A percentile compares a stretch with the other conserved stretches of the same genome.
These are phyloP conservation scores for Dendrophyllia cribrosa DNA, from an alignment of 64 coral and sea anemone species.

Conservation along the genomic window DNA sequence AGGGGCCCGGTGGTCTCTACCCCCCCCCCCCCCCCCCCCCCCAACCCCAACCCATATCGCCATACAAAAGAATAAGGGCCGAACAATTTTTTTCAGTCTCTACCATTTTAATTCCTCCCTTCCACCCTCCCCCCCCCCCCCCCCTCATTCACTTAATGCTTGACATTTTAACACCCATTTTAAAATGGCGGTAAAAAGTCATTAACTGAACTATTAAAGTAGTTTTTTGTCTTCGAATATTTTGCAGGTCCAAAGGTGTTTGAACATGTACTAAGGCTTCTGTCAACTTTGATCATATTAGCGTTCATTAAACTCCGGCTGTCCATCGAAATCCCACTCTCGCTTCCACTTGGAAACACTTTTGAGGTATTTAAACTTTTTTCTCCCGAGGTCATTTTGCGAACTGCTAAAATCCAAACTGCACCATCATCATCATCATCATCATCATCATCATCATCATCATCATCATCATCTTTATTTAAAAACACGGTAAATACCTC, in stretches of 20 bases:
- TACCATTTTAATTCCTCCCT: no score
- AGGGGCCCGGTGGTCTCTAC: no score
- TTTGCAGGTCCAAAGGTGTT: conserved; percentile 17
- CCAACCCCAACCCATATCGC: not conserved
- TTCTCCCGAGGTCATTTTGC: no score
- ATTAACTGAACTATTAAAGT: not conserved
- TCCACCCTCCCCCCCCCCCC: not conserved
- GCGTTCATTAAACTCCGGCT: conserved; percentile 26
- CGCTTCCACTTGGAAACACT: conserved; percentile 5
- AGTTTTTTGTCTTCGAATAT: not conserved
- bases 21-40: not conserved
- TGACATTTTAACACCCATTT: no score
- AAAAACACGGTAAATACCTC: no score
- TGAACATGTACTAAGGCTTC: conserved; percentile 18
- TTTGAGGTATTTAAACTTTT: not conserved
- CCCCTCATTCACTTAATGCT: not conserved
- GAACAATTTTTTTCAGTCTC: no score
- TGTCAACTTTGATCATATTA: conserved; percentile 25
- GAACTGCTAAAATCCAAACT: no score
- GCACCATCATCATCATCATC: not conserved
- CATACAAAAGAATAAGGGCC: no score
- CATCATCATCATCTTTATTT: no score
- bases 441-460: no score
- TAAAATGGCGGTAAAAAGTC: no score
- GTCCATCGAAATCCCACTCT: not conserved